Conservation (phyloP, 2,113 vertebrate species). For the Toxotes jaculatrix region DNA sequence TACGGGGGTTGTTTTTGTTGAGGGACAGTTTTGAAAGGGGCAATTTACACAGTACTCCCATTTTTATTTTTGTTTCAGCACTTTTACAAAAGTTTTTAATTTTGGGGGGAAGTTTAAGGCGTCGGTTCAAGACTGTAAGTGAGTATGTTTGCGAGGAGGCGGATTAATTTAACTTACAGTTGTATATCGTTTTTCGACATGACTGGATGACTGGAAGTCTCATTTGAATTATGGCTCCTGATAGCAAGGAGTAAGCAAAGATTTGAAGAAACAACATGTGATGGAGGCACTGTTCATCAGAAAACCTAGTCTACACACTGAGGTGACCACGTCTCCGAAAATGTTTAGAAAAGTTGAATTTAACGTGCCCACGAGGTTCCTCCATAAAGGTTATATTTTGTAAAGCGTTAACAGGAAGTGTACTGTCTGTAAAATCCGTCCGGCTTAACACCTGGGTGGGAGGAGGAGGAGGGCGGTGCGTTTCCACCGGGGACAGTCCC, state of each 20-base stretch:
- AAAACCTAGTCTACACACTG: too few relatives aligned
- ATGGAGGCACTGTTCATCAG: too few relatives aligned
- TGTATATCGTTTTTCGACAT: not conserved
- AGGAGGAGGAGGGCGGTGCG: constrained; percentile 39
- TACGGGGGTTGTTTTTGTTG: not conserved
- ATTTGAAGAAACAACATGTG: too few relatives aligned
- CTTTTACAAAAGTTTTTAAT: not conserved
- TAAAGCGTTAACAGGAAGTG: constrained; percentile 34
- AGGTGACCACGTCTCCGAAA: too few relatives aligned
- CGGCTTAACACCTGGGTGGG: fast-evolving
- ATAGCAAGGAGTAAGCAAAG: too few relatives aligned
- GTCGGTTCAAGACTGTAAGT: not conserved
- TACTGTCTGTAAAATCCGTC: not conserved
- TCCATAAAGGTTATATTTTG: constrained; percentile 41
- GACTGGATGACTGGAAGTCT: not conserved
- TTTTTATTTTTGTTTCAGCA: not conserved
- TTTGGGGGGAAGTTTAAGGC: not conserved
- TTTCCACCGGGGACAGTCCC: constrained; percentile 55
- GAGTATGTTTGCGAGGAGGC: too few relatives aligned
- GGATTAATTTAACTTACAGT: too few relatives aligned
- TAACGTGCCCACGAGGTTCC: not conserved
- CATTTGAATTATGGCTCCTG: too few relatives aligned
- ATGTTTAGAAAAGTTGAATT: too few relatives aligned
- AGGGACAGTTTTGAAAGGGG: not conserved
- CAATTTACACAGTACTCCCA: not conserved